Percentiles rank a stretch among this genome's conserved stretches.
These are phyloP conservation scores for Spodoptera frugiperda DNA, from an alignment of 1,140 invertebrate genomes.

Conservation along the genomic window DNA sequence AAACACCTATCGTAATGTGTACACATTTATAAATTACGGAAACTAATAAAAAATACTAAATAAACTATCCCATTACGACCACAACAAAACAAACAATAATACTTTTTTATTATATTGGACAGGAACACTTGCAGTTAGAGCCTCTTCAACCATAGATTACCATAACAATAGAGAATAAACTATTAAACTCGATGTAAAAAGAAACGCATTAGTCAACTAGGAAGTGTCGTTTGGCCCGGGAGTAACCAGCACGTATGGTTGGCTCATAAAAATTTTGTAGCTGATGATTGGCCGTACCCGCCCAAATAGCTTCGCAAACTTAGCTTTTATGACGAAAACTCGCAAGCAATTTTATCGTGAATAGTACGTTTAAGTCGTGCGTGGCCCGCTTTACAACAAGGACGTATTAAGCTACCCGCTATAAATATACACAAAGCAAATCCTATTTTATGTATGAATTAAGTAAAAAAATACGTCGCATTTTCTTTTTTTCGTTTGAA, in stretches of 20 bases:
- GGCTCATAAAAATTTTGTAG: conserved; percentile 36
- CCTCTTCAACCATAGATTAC: conserved; percentile 9
- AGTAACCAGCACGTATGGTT: conserved; percentile 25
- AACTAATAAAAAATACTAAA: too few species aligned
- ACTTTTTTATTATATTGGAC: neutral
- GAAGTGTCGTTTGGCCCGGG: conserved; percentile 1
- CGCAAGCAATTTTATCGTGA: conserved; percentile 2
- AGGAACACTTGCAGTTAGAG: neutral
- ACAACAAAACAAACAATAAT: neutral
- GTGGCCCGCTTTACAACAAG: conserved; percentile 10
- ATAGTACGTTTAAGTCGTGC: conserved; percentile 2
- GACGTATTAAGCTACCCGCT: neutral
- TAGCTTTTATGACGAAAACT: conserved; percentile 37
- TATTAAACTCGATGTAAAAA: conserved; percentile 30
- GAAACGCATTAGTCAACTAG: conserved; percentile 28
- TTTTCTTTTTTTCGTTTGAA: neutral
- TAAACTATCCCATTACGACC: neutral
- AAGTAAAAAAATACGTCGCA: neutral
- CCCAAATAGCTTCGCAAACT: conserved; percentile 36
- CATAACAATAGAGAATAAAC: conserved; percentile 32
- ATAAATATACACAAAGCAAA: neutral
- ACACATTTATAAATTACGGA: too few species aligned
- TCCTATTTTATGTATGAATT: neutral
- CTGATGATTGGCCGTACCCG: conserved; percentile 13
- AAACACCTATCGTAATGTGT: too few species aligned